Conservation (phyloP, 2,888 invertebrate genomes). For the Helicoverpa assulta region DNA sequence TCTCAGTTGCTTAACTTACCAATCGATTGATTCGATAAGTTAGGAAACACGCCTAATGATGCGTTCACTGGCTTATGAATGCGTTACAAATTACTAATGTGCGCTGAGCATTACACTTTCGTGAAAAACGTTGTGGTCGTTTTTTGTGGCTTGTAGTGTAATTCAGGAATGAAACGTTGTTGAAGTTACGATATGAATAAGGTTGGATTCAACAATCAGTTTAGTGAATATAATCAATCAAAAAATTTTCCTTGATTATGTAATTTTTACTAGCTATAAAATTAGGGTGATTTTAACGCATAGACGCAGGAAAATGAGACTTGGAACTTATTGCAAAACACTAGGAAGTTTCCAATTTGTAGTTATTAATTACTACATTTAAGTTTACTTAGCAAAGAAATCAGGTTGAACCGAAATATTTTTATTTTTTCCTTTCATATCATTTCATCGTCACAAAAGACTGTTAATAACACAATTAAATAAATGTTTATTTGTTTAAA, state of each 20-base stretch:
- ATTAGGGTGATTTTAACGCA: too few relatives aligned
- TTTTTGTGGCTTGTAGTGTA: constrained; percentile 8
- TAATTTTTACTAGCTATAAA: too few relatives aligned
- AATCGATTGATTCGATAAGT: constrained; percentile 27
- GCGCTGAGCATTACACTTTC: constrained; percentile 29
- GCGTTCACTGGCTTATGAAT: constrained; percentile 49
- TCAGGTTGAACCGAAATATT: too few relatives aligned
- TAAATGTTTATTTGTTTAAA: constrained; percentile 36
- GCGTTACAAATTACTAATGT: constrained; percentile 42
- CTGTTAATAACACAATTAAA: constrained; percentile 9
- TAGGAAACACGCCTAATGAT: constrained; percentile 51
- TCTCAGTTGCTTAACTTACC: constrained; percentile 30
- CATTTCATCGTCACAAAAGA: background rate
- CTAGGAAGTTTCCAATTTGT: too few relatives aligned
- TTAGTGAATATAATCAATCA: too few relatives aligned
- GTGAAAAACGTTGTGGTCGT: constrained; percentile 16
- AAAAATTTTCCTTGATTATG: too few relatives aligned
- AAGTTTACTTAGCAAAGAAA: too few relatives aligned
- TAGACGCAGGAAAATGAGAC: too few relatives aligned
- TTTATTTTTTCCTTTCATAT: background rate
- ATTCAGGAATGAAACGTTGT: background rate
- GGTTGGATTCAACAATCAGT: background rate
- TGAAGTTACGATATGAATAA: background rate
- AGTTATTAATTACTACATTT: too few relatives aligned
- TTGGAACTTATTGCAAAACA: too few relatives aligned